Base-by-base conservation (phyloP, 2,888 invertebrate genomes). In the Parelbella ahira region DNA sequence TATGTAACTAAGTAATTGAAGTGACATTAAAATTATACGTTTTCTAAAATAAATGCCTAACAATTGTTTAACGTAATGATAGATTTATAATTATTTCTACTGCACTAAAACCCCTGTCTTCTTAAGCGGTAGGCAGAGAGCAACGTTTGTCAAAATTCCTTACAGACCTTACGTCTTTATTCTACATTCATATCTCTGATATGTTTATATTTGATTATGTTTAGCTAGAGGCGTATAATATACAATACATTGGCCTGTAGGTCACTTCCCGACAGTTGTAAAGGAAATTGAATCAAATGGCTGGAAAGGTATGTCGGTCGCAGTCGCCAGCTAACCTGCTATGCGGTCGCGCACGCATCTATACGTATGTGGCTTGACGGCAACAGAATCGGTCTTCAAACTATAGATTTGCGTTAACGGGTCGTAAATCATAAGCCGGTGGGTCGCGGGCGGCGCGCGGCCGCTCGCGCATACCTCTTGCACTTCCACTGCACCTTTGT, bases 391-490 rank as follows among this genome's bases (percentile, higher is more conserved):
- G 60, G 57, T 64, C 70, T 65, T 71, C 66, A 54, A 70, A 59
- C 65, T 65, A 74, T 72, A 74, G 68, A 74, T 81, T 78, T 77
- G 71, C 76, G 78, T 77, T 73, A 71, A 67, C 68, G 59, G 64
- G 57, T 65, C 76, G 66, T 83, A 80, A 83, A 80, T 83, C 80
- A 83, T 73, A 75, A 68, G 66, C 60, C 54, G 54, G 57, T 50
- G 58, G 56, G 61, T 58, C 59, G 49, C 42, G 43, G 50, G 48
- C 51, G 45, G 57, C 61, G 61, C 60, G 59, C 59, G 59, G 60
- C 63, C 58, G 61, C 60, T 63, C 58, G 59, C 61, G 51, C 63
- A 68, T 74, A 72, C 74, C 71, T 73, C 74, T 73, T 76, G 71
- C 71, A 68, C 66, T 62, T 59, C 68, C 76, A 79, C 70, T 74